Base-by-base conservation (phyloP, 30 jellyfish, hydroid and myxozoan species). In the Hydractinia echinata region DNA sequence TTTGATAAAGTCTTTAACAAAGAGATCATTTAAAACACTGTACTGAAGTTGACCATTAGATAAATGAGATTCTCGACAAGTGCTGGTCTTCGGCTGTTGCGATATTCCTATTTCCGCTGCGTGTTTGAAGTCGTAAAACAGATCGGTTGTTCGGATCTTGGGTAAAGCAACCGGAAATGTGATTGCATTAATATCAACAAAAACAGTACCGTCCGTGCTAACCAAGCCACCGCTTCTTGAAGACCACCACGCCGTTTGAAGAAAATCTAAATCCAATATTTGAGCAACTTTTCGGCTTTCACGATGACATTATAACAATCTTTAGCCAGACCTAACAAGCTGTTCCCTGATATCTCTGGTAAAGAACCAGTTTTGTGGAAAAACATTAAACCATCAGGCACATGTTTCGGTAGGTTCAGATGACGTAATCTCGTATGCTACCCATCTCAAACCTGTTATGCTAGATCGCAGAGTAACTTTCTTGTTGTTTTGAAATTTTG, bases 241-340 rank as follows among this genome's bases (percentile, higher is more conserved):
- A 39, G 51, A 66, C 97, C 95, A 90, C 11, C 87, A 79, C 5
- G 88, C 30, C 5, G 95, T 74, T n/a, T 10, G 97, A 86, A 8
- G 16, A 7, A 52, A 90, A 51, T 30, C 58, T 68, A 7, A 83
- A 44, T 53, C 77, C 62, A 7, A 84, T 73, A 79, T 91, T 81
- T 10, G 21, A 53, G 15, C 66, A 30, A 16, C 11, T 51, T 30
- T 76, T 60, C 50, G 58, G 55, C 66, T 62, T n/a, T n/a, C 44
- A 81, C 69, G 8, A 39, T 61, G 55, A 85, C 53, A 14, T 82
- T 51, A 76, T 61, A 85, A 82, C 97, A 90, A 20, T 71, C 86
- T 7, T 67, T 15, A n/a, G 9, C 87, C 50, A 79, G 82, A 10
- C 62, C 66, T 51, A 66, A 7, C 50, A 89, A 67, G 67, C 79